A percentile compares a stretch with the other conserved stretches of the same genome.
These are phyloP conservation scores for Hippocampus barbouri DNA, from an alignment of 2,113 vertebrate species.

Conservation along the genomic window DNA sequence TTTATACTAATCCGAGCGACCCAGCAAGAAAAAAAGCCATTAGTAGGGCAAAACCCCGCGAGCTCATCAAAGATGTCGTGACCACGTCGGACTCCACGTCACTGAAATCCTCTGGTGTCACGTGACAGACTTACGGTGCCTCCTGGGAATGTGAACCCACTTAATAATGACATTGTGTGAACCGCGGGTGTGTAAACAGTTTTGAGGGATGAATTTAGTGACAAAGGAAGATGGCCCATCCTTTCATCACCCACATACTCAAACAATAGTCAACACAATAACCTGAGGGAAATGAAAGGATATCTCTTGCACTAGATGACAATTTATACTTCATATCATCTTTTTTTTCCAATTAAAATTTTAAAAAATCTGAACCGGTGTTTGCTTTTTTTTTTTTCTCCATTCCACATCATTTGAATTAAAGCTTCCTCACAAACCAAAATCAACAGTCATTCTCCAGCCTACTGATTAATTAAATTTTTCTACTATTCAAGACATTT, in stretches of 20 bases:
- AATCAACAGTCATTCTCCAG: too few species aligned
- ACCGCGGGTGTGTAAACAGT: not conserved
- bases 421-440: too few species aligned
- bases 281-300: not conserved
- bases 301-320: not conserved
- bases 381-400: too few species aligned
- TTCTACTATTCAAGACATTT: too few species aligned
- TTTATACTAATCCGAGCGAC: constrained; percentile 8
- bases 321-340: not conserved
- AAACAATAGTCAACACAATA: not conserved
- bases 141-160: not conserved
- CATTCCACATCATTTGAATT: too few species aligned
- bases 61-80: not conserved
- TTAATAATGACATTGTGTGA: not conserved
- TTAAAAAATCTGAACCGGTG: too few species aligned
- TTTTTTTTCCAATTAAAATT: not conserved
- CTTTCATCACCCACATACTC: not conserved
- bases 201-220: not conserved
- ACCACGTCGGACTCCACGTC: not conserved
- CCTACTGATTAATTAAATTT: too few species aligned
- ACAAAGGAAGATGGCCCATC: not conserved
- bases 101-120: not conserved
- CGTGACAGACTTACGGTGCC: not conserved
- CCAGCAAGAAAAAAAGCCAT: constrained; percentile 1
- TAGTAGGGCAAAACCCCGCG: not conserved